phyloP scores from a whole-genome alignment of 37 sponge, comb jelly and placozoan genomes.

The Beroe ovata region DNA sequence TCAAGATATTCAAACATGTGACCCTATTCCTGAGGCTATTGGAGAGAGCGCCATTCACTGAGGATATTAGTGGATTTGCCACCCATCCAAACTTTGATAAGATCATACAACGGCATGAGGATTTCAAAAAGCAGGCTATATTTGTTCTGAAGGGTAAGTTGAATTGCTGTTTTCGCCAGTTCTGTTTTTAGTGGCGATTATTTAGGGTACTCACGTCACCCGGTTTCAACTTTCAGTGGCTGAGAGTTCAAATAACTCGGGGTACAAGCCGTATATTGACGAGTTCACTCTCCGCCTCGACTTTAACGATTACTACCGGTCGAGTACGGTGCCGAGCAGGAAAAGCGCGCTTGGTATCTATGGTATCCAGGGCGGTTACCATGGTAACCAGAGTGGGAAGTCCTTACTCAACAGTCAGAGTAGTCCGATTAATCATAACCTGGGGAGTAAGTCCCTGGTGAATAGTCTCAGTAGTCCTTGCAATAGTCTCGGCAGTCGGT shows the following conservation, averaged over 20 bases:
- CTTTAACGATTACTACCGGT: conserved; percentile 64
- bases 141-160: conserved; percentile 48
- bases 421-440: neutral
- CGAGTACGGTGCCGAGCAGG: neutral
- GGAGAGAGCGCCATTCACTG: neutral
- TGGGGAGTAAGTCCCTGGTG: neutral
- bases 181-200: too few species aligned
- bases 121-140: conserved; percentile 31
- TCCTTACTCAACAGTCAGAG: neutral
- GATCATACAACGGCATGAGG: conserved; percentile 25
- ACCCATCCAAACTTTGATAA: conserved; percentile 52
- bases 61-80: neutral
- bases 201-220: too few species aligned
- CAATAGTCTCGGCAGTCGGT: neutral
- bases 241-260: conserved; percentile 31
- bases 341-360: neutral
- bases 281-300: conserved; percentile 38
- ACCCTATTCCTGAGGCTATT: conserved; percentile 10
- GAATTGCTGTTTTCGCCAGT: too few species aligned
- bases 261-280: conserved; percentile 66
- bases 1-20: conserved; percentile 50
- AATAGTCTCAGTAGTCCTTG: neutral
- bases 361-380: neutral
- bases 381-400: neutral
- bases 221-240: conserved; percentile 11